Evolutionary conservation across 1,140 invertebrate genomes (phyloP), one percentile per base, ranked within the genome.

Genomic region (Lutraria rhynchaena): DNA sequence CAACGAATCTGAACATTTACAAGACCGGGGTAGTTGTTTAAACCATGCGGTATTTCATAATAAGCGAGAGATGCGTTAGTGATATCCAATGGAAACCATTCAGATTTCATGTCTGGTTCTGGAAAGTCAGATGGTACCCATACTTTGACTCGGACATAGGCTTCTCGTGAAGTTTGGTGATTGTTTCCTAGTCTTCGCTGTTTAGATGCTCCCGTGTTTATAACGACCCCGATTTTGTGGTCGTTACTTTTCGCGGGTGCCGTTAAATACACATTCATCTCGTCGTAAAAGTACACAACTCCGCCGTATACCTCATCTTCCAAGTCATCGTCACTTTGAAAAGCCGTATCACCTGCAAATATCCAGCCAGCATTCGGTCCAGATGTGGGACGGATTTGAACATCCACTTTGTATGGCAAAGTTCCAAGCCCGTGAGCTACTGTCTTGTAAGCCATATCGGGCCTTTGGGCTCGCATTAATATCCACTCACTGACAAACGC

Each of bases 331-430:
- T 75, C 71, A 49, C 55, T 60, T 31, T 60, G 71, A 31, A 46
- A 44, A 3, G 57, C 55, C 11, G 55, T 11, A 49, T 75, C 57
- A 17, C 71, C 71, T 2, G 33, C 22, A 49, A 75, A 75, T 46
- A 44, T 61, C 71, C 71, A 75, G 13, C 71, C 71, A 7, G 71
- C 31, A 31, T 75, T 75, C 4, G 55, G 41, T 22, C 57, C 71
- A 5, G 71, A 19, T 33, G 49, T 61, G 3, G 71, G 71, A 31
- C 71, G 31, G n/a, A 75, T 75, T 61, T 75, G 71, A 44, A 75
- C 71, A 27, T 75, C 71, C 19, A 75, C 71, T 61, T 75, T 75
- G n/a, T 27, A 60, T 17, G 71, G 71, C 27, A 75, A 61, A 13
- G 57, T 29, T 22, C 55, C 35, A 19, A 60, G 17, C 1, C 37